A percentile compares a stretch with the other conserved stretches of the same genome.
These are phyloP conservation scores for Periparus ater DNA, from an alignment of 2,797 vertebrate genomes.

Conservation along the genomic window DNA sequence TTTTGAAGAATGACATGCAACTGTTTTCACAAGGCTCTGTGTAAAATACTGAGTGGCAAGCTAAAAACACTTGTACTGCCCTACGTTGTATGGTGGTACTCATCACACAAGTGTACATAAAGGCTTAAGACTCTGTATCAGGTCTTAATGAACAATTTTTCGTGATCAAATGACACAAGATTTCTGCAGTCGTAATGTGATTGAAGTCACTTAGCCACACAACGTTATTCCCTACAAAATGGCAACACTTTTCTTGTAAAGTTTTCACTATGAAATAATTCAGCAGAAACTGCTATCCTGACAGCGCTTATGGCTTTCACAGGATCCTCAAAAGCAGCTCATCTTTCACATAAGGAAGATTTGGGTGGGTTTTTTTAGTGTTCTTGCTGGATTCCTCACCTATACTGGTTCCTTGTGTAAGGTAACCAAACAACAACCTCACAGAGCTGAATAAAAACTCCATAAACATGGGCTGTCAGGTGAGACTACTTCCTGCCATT, in stretches of 20 bases:
- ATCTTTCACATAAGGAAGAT: neutral
- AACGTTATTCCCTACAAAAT: neutral
- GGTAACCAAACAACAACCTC: neutral
- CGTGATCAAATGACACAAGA: neutral
- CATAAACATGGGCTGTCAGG: neutral
- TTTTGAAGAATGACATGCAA: neutral
- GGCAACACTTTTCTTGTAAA: neutral
- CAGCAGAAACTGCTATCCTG: neutral
- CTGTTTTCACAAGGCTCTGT: neutral
- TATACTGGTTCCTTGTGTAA: neutral
- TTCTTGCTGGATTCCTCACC: neutral
- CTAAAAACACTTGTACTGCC: neutral
- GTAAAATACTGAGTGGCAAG: neutral
- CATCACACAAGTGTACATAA: neutral
- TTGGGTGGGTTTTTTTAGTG: neutral
- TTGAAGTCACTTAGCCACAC: conserved; percentile 13
- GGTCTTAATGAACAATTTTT: neutral
- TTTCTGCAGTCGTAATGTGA: neutral
- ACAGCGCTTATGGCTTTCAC: neutral
- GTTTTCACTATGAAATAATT: neutral
- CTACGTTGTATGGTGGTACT: neutral
- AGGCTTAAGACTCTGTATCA: neutral
- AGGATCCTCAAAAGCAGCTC: conserved; percentile 20
- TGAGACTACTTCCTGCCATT: conserved; percentile 42
- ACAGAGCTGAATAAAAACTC: conserved; percentile 33